Percentiles rank a stretch among this genome's conserved stretches.
These are phyloP conservation scores for Gallinago undulata DNA, from an alignment of 2,113 vertebrate genomes.

Conservation along the genomic window DNA sequence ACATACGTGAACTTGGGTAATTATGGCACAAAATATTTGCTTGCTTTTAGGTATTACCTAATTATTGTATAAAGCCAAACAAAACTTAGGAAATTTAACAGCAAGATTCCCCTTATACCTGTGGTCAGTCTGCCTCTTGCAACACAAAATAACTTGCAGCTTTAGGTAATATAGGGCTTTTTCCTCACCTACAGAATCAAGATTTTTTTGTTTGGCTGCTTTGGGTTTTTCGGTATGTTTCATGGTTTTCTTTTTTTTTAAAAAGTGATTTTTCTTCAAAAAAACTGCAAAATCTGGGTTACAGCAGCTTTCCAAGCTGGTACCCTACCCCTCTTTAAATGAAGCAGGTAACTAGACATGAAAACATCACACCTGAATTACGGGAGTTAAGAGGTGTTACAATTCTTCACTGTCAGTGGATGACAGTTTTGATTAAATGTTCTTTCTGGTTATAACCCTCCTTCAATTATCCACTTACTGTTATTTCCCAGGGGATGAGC, in stretches of 20 bases:
- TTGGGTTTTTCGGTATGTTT: not conserved
- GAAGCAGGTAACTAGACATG: not conserved
- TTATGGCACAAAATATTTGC: not conserved
- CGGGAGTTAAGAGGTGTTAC: not conserved
- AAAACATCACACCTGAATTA: not conserved
- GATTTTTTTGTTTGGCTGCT: not conserved
- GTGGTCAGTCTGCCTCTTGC: not conserved
- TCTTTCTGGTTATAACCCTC: not conserved
- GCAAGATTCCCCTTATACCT: not conserved
- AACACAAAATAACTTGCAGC: not conserved
- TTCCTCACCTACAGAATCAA: not conserved
- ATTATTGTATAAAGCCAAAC: not conserved
- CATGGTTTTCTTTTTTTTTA: not conserved
- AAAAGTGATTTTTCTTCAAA: not conserved
- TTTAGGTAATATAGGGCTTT: not conserved
- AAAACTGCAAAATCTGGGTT: not conserved
- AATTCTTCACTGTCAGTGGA: not conserved
- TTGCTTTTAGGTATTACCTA: not conserved
- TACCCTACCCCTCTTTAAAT: not conserved
- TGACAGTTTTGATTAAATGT: constrained; percentile 23
- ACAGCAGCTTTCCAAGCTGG: not conserved
- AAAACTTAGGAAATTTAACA: not conserved
- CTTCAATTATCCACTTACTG: not conserved
- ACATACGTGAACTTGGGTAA: not conserved
- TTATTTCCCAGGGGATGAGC: not conserved